Base-by-base conservation (phyloP, 2,797 vertebrate genomes). In the Tadarida brasiliensis region DNA sequence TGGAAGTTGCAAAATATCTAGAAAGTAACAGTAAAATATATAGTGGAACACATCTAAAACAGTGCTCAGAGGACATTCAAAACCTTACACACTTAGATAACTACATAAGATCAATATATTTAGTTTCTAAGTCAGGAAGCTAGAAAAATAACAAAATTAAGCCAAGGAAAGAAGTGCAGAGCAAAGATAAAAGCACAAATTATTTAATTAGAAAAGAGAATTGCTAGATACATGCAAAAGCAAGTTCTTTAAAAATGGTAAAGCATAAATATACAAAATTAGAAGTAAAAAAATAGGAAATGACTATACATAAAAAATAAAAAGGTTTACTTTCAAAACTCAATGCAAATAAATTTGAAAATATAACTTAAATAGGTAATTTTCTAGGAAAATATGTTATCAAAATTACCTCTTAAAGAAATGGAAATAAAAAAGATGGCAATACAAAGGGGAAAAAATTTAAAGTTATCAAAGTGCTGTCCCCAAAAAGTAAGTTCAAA, bases 331-430 rank as follows among this genome's bases (percentile, higher is more conserved):
- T 83, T 65, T 51, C 9, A 78, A 95, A 73, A 59, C 12, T 86
- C 83, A 80, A 11, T 56, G 39, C 51, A 96, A 86, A 65, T n/a
- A 63, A 26, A 61, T 61, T 17, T 86, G 47, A 92, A 95, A 78
- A 65, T 15, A 19, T 24, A 56, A 93, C 59, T 68, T 44, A 84
- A 68, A 68, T 4, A 65, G 22, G 59, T 19, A n/a, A 56, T 82
- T 95, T 73, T 78, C 61, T 80, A 87, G 67, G 35, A 85, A 94
- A 92, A 76, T 63, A 44, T 11, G 9, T 86, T 20, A 65, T 71
- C 54, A 91, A 91, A 93, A 89, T 49, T 65, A 30, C 87, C 30
- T 49, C 39, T 73, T 47, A 33, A 47, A 90, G 20, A 80, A 12
- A 84, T 7, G 7, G 6, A 80, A 94, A 90, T 71, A 6, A 86